These are phyloP conservation scores for Zaprionus lineosus DNA, from an alignment of 2,888 invertebrate species.

Conservation along the genomic window DNA sequence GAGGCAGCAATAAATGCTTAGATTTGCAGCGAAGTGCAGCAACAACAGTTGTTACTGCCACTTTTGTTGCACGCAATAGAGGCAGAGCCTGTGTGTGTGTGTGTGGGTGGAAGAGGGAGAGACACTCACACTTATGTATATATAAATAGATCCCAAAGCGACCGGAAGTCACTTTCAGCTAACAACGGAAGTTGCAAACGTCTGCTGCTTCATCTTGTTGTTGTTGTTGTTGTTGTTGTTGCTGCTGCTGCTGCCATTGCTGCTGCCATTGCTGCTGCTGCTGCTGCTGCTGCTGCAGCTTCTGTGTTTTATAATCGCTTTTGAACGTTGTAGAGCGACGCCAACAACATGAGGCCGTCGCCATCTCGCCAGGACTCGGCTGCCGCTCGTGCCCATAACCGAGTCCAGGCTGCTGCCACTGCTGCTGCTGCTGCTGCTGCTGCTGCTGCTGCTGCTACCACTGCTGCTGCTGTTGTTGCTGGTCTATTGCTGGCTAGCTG, in stretches of 20 bases:
- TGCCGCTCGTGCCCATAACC: slow-evolving; percentile 17
- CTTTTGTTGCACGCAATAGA: slow-evolving; percentile 9
- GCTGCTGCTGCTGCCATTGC: slow-evolving; percentile 6
- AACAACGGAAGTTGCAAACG: slow-evolving; percentile 69
- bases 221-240: slow-evolving; percentile 1
- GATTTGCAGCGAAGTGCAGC: slow-evolving; percentile 39
- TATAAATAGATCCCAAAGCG: slow-evolving; percentile 48
- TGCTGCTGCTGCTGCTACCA: slow-evolving; percentile 26
- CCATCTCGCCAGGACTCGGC: slow-evolving; percentile 24
- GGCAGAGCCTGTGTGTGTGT: too few species aligned
- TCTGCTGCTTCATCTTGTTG: slow-evolving; percentile 24
- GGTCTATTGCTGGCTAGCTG: slow-evolving; percentile 19
- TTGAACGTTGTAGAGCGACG: slow-evolving; percentile 29
- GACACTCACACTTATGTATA: slow-evolving; percentile 13
- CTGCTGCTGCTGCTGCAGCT: slow-evolving; percentile 16
- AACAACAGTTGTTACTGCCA: slow-evolving; percentile 16
- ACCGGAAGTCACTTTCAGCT: slow-evolving; percentile 65
- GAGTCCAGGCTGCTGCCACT: slow-evolving; percentile 23
- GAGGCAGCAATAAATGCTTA: slow-evolving; percentile 29
- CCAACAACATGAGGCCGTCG: slow-evolving; percentile 3
- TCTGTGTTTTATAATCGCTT: slow-evolving; percentile 52
- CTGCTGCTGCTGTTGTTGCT: too few species aligned
- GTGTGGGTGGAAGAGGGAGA: neutral
- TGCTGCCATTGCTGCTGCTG: slow-evolving; percentile 5
- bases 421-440: slow-evolving; percentile 3